Base-by-base conservation (phyloP, 2,888 invertebrate species). In the Thera britannica region DNA sequence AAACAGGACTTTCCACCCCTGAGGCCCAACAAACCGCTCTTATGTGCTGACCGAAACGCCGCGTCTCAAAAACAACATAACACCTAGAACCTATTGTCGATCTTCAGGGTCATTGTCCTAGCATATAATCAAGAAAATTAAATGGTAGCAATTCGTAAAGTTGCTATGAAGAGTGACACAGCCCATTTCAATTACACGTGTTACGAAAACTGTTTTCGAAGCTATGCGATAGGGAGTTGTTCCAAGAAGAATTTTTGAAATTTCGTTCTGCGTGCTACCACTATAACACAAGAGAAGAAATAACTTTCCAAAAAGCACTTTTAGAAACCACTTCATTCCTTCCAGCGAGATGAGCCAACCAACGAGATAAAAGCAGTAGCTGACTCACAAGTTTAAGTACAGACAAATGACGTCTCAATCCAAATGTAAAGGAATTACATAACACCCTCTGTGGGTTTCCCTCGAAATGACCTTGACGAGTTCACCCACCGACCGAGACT, bases 1-100 rank as follows among this genome's bases (percentile, higher is more conserved):
- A 93, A 92, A 93, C 90, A 92, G 92, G 92, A 91, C 92, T 90
- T 89, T 88, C 90, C 88, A 91, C 90, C 90, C 88, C 85, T 79
- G 84, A 87, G 83, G 83, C 86, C 87, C 87, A 86, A 86, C 86
- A 84, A 87, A 84, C 85, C 87, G 84, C 82, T 86, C 87, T 83
- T 87, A 86, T 87, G 84, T 86, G 86, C 86, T 83, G 86, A 85
- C 89, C 81, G 78, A 77, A 76, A 65, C 67, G 68, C 74, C 71
- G 68, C 70, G 65, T 67, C 73, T 72, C 68, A 64, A 69, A 72
- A 75, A 71, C 70, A 73, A 73, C 68, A 75, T 70, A 72, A 72
- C 74, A 67, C 70, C 61, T 46, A 48, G 51, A n/a, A 35, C 55
- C 61, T 49, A 62, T 68, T 62, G 68, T 59, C 62, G 58, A 55